phyloP scores from a whole-genome alignment of 1,140 invertebrate genomes.

The Danaus melanippus region DNA sequence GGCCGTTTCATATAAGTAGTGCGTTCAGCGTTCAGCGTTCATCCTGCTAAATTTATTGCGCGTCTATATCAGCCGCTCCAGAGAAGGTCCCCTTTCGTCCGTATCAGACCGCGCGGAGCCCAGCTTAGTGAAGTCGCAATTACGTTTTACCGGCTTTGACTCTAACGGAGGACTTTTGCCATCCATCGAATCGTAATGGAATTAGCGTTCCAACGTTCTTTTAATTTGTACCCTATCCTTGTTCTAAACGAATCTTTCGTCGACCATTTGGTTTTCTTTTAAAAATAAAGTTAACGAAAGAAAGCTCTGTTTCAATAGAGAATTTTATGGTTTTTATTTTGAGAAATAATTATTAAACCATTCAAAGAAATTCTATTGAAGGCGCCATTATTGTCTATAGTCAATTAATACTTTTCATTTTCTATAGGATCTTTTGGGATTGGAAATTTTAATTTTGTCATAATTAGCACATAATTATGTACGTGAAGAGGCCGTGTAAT shows the following conservation, averaged over 20 bases:
- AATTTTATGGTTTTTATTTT: no score
- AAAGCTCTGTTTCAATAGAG: no score
- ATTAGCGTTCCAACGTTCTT: constrained; percentile 68
- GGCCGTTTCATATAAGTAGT: constrained; percentile 59
- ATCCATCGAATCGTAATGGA: constrained; percentile 70
- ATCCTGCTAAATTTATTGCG: constrained; percentile 71
- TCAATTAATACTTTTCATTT: no score
- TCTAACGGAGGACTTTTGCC: constrained; percentile 65
- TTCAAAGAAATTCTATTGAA: no score
- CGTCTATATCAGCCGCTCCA: constrained; percentile 70
- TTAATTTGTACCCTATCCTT: constrained; percentile 64
- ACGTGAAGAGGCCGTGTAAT: no score
- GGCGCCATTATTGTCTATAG: no score
- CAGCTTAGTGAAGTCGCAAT: constrained; percentile 70
- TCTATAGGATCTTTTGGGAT: no score
- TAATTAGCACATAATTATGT: no score
- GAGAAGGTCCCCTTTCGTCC: constrained; percentile 61
- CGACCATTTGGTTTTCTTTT: constrained; percentile 15
- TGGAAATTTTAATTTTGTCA: no score
- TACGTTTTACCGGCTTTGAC: constrained; percentile 69
- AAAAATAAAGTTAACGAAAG: no score
- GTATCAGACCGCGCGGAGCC: constrained; percentile 64
- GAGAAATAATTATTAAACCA: no score
- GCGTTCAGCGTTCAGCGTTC: constrained; percentile 33
- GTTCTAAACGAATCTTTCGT: constrained; percentile 55